Percentiles rank a stretch among this genome's conserved stretches.
These are phyloP conservation scores for Bradypodion ventrale DNA, from an alignment of 2,797 vertebrate genomes.

Conservation along the genomic window DNA sequence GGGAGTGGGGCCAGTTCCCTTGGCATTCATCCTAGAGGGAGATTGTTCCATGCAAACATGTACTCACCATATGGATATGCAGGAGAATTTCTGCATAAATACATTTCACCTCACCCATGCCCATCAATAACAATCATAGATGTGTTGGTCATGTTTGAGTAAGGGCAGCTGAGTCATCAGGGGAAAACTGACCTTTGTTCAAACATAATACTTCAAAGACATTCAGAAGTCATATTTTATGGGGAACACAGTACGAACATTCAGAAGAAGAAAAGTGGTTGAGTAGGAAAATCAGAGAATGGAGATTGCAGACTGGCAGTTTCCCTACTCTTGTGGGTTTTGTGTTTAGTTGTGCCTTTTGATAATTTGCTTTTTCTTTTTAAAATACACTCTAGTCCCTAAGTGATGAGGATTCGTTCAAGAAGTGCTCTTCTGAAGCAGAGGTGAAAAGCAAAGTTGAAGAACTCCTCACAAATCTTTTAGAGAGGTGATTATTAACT, in stretches of 20 bases:
- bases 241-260: background rate
- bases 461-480: constrained; percentile 81
- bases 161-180: background rate
- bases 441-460: constrained; percentile 83
- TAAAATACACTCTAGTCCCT: constrained; percentile 80
- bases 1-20: background rate
- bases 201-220: background rate
- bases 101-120: too few relatives aligned
- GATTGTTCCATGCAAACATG: background rate
- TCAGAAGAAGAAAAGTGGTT: background rate
- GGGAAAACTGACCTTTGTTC: background rate
- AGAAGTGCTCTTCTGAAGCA: constrained; percentile 82
- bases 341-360: background rate
- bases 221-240: background rate
- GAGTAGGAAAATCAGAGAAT: background rate
- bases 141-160: background rate
- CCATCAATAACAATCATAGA: background rate
- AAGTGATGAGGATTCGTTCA: constrained; percentile 94
- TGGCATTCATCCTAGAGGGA: background rate
- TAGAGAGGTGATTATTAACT: constrained; percentile 77
- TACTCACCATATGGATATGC: too few relatives aligned
- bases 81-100: background rate
- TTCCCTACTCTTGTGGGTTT: background rate
- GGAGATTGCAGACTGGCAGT: background rate
- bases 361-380: constrained; percentile 22